Evolutionary conservation across 2,888 invertebrate genomes (phyloP), one percentile per base, ranked within the genome.

Genomic region (Polietes domitor): DNA sequence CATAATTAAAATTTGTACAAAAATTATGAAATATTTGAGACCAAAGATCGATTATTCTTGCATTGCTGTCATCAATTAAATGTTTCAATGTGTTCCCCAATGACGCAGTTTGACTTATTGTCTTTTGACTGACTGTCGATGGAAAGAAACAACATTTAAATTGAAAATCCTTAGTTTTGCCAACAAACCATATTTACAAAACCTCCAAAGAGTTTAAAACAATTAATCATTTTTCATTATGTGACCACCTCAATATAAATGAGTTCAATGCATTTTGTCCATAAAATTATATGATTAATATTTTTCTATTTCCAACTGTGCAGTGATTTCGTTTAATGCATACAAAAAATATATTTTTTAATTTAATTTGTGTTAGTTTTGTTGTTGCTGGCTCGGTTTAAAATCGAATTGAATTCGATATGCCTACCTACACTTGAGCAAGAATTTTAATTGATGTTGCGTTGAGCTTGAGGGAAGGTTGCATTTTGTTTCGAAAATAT

Each of bases 221-320:
- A 55, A 68, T 53, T 19, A 65, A 73, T 78, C 55, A 41, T 32
- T 43, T 43, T 24, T 68, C 21, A 74, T 74, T 58, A 55, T 21
- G 3, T 15, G 41, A 43, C n/a, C 28, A 73, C 19, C 32, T 53
- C 65, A 73, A 50, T 19, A 15, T 17, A 28, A 65, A 65, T 65
- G 41, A 68, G 24, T 68, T 41, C 68, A 68, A 21, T 41, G 41
- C 68, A n/a, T 78, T 73, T 79, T 68, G 24, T 65, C 43, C 37
- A 76, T 15, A 15, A 76, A 76, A 72, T 63, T 81, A 58, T 61
- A 43, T 81, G 65, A 81, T 68, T 77, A 72, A 77, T 58, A 53
- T 55, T 72, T 77, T 58, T 19, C 19, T 53, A 24, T 2, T 50
- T 37, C 24, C 24, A 21, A 21, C 21, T 53, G 19, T 21, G 53